Base-by-base conservation (phyloP, 2,797 vertebrate genomes). In the Platyrinchus mystaceus region DNA sequence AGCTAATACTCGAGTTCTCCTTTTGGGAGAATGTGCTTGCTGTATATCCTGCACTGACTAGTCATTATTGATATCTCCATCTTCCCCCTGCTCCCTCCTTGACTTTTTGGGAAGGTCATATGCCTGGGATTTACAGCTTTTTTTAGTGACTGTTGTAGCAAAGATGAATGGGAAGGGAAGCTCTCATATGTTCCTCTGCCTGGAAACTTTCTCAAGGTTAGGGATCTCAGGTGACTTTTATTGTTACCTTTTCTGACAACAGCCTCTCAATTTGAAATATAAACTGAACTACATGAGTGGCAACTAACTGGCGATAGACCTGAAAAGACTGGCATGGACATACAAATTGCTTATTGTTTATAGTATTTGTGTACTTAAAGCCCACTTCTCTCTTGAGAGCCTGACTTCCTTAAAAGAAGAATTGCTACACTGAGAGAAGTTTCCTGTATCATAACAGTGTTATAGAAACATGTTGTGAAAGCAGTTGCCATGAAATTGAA, bases 401-500 rank as follows among this genome's bases (percentile, higher is more conserved):
- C 60, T 75, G 66, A 63, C 86, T 95, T 92, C 47, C 90, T 46
- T 68, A 77, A 70, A 88, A 87, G 83, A 85, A 89, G 93, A 90
- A 87, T 89, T 90, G 87, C 91, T 95, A n/a, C 85, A 86, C 66
- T 39, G 59, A 87, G 80, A 93, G 82, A 96, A 70, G 89, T 96
- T 97, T 95, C 76, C 93, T 85, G 2, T 96, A 96, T 96, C 92
- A 36, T 95, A 94, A 81, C 41, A 7, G 46, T 88, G 78, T 93
- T 95, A 93, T 36, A 90, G 91, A 91, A 96, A 94, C 95, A 85
- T 96, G 94, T 97, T 96, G 94, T 97, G 97, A 97, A 98, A 97
- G 92, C 93, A 97, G 96, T 96, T 97, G 97, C 97, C 97, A 97
- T 98, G 97, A 98, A 98, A 98, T 97, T 98, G 97, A 98, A 98